Conservation (phyloP, 1,140 invertebrate genomes). For the Drosophila fuyamai region DNA sequence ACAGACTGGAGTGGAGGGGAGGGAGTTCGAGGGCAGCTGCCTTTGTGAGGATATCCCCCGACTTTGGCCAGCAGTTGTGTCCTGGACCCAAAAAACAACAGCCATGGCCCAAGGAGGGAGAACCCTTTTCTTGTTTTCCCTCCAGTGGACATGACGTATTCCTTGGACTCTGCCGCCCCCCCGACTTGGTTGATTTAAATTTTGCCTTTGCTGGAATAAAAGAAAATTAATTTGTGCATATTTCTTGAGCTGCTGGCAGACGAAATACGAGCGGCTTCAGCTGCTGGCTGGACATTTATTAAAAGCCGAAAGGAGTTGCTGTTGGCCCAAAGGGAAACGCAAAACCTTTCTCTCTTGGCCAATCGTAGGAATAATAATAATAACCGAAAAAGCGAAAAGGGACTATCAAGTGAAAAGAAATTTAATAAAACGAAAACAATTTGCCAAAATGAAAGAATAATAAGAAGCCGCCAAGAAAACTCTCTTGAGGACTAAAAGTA, state of each 20-base stretch:
- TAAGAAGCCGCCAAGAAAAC: conserved; percentile 59
- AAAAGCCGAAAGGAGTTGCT: conserved; percentile 68
- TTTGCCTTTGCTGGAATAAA: conserved; percentile 78
- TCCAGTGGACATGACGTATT: conserved; percentile 74
- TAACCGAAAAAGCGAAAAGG: conserved; percentile 45
- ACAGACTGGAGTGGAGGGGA: conserved; percentile 48
- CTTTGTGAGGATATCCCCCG: conserved; percentile 50
- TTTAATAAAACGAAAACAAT: conserved; percentile 84
- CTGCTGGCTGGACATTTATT: conserved; percentile 72
- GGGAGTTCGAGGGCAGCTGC: not conserved
- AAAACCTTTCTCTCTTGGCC: conserved; percentile 74
- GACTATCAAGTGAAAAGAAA: conserved; percentile 74
- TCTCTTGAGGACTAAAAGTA: not conserved
- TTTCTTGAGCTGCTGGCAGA: conserved; percentile 75
- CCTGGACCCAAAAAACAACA: conserved; percentile 36
- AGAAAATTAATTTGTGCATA: conserved; percentile 83
- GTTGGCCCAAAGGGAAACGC: conserved; percentile 54
- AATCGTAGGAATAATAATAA: conserved; percentile 69
- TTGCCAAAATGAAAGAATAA: conserved; percentile 83
- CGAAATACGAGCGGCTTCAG: conserved; percentile 69
- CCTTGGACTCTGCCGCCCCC: not conserved
- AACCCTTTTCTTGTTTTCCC: conserved; percentile 74
- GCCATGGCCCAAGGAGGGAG: not conserved
- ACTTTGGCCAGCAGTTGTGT: conserved; percentile 60
- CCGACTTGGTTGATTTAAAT: conserved; percentile 73